Evolutionary conservation across 1,140 invertebrate genomes (phyloP), one percentile per base, ranked within the genome.

Genomic region (Drosophila saltans): DNA sequence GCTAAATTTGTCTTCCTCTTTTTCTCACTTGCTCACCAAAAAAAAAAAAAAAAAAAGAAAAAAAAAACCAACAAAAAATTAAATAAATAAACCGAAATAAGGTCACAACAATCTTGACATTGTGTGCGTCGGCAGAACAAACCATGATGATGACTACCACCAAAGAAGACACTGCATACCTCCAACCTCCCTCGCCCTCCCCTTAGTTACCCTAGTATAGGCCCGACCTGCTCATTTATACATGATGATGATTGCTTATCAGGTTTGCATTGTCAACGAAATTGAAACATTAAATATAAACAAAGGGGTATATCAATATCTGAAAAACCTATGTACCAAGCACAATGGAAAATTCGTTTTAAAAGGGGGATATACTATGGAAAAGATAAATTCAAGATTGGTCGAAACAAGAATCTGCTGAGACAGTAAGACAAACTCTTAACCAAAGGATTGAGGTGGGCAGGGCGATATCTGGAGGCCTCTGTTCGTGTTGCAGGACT

Each of bases 51-150:
- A 21, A 48, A n/a, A 2, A 9, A 5, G 6, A 48, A n/a, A 21
- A 48, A 48, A 48, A 48, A 52, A 26, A 0, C 6, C 16, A 16
- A 41, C 9, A 16, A 48, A 48, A 52, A 52, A 52, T 52, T 52
- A 52, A 52, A 52, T 52, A 52, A 52, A 52, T 52, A 52, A 52
- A 52, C 61, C 48, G 57, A 86, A 86, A 79, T 80, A 82, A 80
- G 83, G 83, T 86, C 72, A 82, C 69, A 67, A 71, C 69, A 83
- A 81, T 83, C 83, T 88, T 89, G 83, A 88, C 83, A 88, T 88
- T 88, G 83, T 61, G n/a, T 24, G 24, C 36, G 57, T 36, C 26
- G 36, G 69, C 65, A 40, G 64, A 78, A 75, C 62, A 58, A 75
- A 75, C 64, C 61, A 71, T 69, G 63, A 57, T 40, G 66, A 67